Evolutionary conservation across 2,888 invertebrate species (phyloP).

Genomic region (Neelides folsomi): DNA sequence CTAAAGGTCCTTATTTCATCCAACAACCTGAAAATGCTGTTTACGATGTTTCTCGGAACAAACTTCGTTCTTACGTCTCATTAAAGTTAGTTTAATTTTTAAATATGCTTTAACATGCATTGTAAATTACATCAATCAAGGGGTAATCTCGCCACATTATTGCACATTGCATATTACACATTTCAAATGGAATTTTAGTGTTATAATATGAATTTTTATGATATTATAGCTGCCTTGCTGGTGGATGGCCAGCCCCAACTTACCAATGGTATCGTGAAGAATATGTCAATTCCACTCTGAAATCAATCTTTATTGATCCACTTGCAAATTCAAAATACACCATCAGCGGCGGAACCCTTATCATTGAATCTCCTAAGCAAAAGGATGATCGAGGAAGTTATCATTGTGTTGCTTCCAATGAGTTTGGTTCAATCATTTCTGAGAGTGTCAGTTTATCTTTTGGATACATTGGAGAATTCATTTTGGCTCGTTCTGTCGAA

Average conservation of each 20-base stretch:
- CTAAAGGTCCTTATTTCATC: slow-evolving; percentile 76
- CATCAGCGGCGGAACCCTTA: slow-evolving; percentile 77
- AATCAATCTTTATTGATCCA: slow-evolving; percentile 63
- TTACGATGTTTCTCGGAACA: slow-evolving; percentile 62
- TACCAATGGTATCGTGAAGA: slow-evolving; percentile 85
- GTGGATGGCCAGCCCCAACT: slow-evolving; percentile 74
- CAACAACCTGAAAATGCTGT: slow-evolving; percentile 70
- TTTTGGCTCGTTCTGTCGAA: slow-evolving; percentile 69
- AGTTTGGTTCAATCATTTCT: slow-evolving; percentile 74
- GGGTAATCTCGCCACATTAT: too few relatives aligned
- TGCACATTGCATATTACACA: too few relatives aligned
- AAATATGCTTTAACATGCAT: background rate
- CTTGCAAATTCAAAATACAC: slow-evolving; percentile 61
- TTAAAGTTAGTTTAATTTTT: slow-evolving; percentile 42
- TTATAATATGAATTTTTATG: slow-evolving; percentile 11
- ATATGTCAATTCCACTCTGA: slow-evolving; percentile 62
- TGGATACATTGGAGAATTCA: slow-evolving; percentile 78
- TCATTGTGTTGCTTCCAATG: slow-evolving; percentile 82
- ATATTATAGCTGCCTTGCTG: slow-evolving; percentile 64
- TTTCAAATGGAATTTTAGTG: background rate
- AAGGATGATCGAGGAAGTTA: slow-evolving; percentile 67
- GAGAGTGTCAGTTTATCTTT: slow-evolving; percentile 77
- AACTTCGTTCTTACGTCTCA: slow-evolving; percentile 57
- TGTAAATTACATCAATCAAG: too few relatives aligned
- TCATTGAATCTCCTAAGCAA: slow-evolving; percentile 70